These are phyloP conservation scores for Ceramica pisi DNA, from an alignment of 2,888 invertebrate species.

Conservation along the genomic window DNA sequence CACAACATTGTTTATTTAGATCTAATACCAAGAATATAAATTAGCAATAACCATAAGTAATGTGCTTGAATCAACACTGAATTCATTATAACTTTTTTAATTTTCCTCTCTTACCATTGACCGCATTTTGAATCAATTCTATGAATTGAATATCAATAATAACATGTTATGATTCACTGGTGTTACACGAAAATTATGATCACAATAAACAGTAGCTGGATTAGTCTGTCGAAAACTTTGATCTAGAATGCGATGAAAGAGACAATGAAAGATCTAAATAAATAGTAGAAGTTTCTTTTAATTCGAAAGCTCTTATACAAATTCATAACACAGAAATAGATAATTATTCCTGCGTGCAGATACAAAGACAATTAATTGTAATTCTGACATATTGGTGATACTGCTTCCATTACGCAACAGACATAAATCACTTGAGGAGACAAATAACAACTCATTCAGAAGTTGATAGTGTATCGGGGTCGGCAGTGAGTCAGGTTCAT, in stretches of 20 bases:
- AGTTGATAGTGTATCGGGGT: slow-evolving; percentile 57
- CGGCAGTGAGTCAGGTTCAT: slow-evolving; percentile 58
- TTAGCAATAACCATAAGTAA: slow-evolving; percentile 21
- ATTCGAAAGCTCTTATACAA: not conserved
- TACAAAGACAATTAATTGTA: slow-evolving; percentile 27
- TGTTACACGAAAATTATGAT: slow-evolving; percentile 28
- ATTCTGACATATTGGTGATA: slow-evolving; percentile 43
- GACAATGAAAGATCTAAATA: not conserved
- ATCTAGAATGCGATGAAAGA: slow-evolving; percentile 8
- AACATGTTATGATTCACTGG: slow-evolving; percentile 45
- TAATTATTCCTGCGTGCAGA: not conserved
- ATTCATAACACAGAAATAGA: not conserved
- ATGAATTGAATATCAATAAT: slow-evolving; percentile 44
- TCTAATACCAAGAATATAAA: slow-evolving; percentile 41
- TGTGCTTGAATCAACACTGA: slow-evolving; percentile 30
- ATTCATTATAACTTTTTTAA: slow-evolving; percentile 33
- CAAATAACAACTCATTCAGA: slow-evolving; percentile 60
- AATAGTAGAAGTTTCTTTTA: not conserved
- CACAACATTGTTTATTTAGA: slow-evolving; percentile 22
- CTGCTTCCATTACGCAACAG: slow-evolving; percentile 31
- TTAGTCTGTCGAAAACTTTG: slow-evolving; percentile 15
- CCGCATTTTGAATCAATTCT: slow-evolving; percentile 39
- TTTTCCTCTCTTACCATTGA: slow-evolving; percentile 56
- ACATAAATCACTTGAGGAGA: slow-evolving; percentile 51
- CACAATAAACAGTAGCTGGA: slow-evolving; percentile 21